These are phyloP conservation scores for Kryptolebias ocellatus DNA, from an alignment of 2,797 vertebrate species.

Conservation along the genomic window DNA sequence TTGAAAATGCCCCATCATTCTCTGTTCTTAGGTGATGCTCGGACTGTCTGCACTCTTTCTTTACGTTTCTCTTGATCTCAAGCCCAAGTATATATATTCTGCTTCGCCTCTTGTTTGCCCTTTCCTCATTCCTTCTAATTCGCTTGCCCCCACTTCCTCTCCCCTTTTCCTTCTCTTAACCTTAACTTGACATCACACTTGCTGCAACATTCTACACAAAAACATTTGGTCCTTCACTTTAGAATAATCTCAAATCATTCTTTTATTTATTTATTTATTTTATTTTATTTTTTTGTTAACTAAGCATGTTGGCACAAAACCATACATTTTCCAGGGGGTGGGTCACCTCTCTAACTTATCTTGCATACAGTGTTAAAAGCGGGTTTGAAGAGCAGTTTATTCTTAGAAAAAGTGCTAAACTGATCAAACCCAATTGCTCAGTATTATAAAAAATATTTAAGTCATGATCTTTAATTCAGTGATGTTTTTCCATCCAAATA, in stretches of 20 bases:
- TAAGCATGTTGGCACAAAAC: too few species aligned
- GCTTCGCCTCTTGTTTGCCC: slow-evolving; percentile 25
- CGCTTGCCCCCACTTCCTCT: slow-evolving; percentile 3
- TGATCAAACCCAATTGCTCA: slow-evolving; percentile 6
- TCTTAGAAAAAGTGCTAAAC: not conserved
- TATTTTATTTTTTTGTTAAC: too few species aligned
- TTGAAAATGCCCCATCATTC: slow-evolving; percentile 30
- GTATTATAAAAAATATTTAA: too few species aligned
- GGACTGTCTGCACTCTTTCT: slow-evolving; percentile 21
- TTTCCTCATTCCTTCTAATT: slow-evolving; percentile 30
- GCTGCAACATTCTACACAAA: slow-evolving; percentile 28
- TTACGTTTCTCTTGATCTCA: slow-evolving; percentile 22
- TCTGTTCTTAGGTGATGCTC: slow-evolving; percentile 21
- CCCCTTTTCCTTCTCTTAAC: slow-evolving; percentile 35
- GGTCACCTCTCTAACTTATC: slow-evolving; percentile 1
- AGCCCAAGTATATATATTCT: slow-evolving; percentile 5
- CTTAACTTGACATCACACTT: slow-evolving; percentile 44
- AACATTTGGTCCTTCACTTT: slow-evolving; percentile 9
- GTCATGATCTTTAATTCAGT: too few species aligned
- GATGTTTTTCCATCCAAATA: too few species aligned
- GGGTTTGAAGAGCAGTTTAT: not conserved
- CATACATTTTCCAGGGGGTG: not conserved
- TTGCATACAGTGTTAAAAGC: not conserved
- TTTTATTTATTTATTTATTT: slow-evolving; percentile 13
- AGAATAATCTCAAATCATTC: slow-evolving; percentile 35